Conservation (phyloP, 2,888 invertebrate genomes). For the Dolomedes plantarius region DNA sequence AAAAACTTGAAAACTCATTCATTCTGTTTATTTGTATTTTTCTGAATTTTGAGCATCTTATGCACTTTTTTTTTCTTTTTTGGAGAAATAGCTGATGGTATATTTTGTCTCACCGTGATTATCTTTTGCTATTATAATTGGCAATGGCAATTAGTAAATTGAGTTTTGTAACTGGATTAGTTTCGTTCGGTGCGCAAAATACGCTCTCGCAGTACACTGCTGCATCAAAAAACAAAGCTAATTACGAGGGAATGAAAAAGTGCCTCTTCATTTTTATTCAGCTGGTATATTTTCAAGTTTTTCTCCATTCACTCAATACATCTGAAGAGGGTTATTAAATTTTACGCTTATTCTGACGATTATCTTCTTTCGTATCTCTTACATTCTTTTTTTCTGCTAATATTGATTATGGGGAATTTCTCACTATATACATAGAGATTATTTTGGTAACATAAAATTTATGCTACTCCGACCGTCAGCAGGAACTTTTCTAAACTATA, state of each 20-base stretch:
- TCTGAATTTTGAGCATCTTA: background rate
- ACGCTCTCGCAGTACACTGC: background rate
- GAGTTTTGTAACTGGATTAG: slow-evolving; percentile 28
- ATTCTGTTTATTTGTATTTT: background rate
- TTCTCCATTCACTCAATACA: background rate
- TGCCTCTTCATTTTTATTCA: background rate
- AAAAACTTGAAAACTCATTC: too few species aligned
- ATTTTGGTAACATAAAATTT: too few species aligned
- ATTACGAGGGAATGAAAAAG: slow-evolving; percentile 17
- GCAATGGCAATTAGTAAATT: slow-evolving; percentile 30
- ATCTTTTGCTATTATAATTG: slow-evolving; percentile 18
- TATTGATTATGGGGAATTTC: background rate
- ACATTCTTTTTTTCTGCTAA: background rate
- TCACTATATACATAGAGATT: too few species aligned
- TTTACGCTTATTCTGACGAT: background rate
- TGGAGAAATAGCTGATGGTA: background rate
- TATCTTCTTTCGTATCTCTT: background rate
- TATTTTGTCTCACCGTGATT: too few species aligned
- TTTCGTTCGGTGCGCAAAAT: background rate
- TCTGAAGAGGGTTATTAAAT: background rate
- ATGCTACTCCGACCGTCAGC: too few species aligned
- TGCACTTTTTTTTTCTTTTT: background rate
- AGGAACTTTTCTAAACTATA: too few species aligned
- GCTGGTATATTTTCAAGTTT: background rate
- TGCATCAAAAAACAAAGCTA: slow-evolving; percentile 21